Conservation (phyloP, 2,113 vertebrate species). For the Nannobrachium achirus region DNA sequence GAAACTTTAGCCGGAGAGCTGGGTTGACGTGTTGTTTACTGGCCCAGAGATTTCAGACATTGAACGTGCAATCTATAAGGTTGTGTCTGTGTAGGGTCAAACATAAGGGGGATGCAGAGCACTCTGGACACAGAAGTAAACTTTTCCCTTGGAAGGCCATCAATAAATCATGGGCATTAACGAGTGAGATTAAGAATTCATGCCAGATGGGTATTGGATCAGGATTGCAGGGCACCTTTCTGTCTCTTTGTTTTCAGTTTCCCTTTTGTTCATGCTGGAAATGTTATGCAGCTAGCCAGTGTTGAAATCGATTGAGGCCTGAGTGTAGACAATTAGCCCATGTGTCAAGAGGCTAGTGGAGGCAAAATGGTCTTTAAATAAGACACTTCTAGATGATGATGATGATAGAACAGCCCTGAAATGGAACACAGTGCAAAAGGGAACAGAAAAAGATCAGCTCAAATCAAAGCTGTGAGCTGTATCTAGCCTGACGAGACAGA, state of each 20-base stretch:
- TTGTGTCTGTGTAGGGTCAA: constrained; percentile 12
- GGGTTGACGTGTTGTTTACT: no score
- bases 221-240: constrained; percentile 46
- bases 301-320: constrained; percentile 29
- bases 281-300: constrained; percentile 10
- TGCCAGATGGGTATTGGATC: constrained; percentile 66
- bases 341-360: constrained; percentile 11
- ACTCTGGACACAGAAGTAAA: constrained; percentile 49
- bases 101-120: constrained; percentile 40
- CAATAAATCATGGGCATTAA: constrained; percentile 78
- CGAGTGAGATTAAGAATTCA: constrained; percentile 77
- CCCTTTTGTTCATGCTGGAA: constrained; percentile 37
- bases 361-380: constrained; percentile 21
- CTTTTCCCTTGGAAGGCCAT: constrained; percentile 69
- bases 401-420: constrained; percentile 13
- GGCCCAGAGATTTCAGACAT: no score
- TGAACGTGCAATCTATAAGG: no score
- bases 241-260: constrained; percentile 31
- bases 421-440: background rate
- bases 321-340: constrained; percentile 27
- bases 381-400: background rate
- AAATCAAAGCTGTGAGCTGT: background rate
- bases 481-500: background rate
- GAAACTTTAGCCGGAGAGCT: no score
- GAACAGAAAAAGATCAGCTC: background rate